phyloP scores from a whole-genome alignment of 1,140 invertebrate genomes.

The Lineus longissimus region DNA sequence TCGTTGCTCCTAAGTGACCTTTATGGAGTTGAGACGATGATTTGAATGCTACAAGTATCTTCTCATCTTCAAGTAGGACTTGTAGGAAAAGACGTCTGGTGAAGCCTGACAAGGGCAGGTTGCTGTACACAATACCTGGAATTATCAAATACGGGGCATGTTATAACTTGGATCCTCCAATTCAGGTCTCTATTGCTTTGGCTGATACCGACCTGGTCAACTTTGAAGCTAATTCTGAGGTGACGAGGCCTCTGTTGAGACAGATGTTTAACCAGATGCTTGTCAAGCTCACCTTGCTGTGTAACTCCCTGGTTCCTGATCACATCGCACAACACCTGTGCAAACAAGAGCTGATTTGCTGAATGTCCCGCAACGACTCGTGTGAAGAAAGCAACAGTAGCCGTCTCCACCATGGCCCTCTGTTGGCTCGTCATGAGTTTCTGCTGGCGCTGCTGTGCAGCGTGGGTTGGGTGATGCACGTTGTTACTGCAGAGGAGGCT shows the following conservation, averaged over 20 bases:
- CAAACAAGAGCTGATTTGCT: constrained; percentile 76
- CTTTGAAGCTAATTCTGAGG: too few species aligned
- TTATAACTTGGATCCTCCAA: neutral
- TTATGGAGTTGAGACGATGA: constrained; percentile 19
- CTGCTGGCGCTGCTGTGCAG: neutral
- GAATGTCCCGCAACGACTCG: constrained; percentile 78
- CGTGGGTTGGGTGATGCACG: constrained; percentile 33
- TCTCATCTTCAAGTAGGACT: constrained; percentile 79
- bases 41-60: constrained; percentile 67
- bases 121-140: constrained; percentile 21
- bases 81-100: constrained; percentile 79
- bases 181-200: too few species aligned
- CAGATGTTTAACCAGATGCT: too few species aligned
- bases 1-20: constrained; percentile 21
- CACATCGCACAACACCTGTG: constrained; percentile 71
- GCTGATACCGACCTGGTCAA: too few species aligned
- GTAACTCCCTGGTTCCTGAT: constrained; percentile 64
- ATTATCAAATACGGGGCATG: neutral
- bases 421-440: constrained; percentile 33
- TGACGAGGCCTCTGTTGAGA: too few species aligned
- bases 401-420: constrained; percentile 48
- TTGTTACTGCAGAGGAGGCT: constrained; percentile 64
- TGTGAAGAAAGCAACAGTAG: constrained; percentile 52
- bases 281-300: constrained; percentile 55
- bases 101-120: constrained; percentile 73